Conservation (phyloP, 2,888 invertebrate genomes). For the Pollenia amentaria region DNA sequence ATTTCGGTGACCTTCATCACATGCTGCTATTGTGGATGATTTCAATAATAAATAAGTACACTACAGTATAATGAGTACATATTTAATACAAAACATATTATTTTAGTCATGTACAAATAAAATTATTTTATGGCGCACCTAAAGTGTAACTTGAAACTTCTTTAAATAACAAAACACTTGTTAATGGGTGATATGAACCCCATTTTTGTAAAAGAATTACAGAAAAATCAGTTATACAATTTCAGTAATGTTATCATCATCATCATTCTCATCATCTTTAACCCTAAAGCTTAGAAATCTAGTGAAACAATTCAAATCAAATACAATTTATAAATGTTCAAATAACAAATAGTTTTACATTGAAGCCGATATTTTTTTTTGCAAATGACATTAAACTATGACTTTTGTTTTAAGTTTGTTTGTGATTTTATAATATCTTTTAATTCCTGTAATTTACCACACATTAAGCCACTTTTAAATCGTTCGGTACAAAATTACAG, state of each 20-base stretch:
- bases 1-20: slow-evolving; percentile 43
- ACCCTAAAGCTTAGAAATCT: slow-evolving; percentile 41
- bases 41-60: slow-evolving; percentile 45
- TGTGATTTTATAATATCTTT: slow-evolving; percentile 9
- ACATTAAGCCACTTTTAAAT: slow-evolving; percentile 63
- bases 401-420: slow-evolving; percentile 34
- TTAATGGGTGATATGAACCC: slow-evolving; percentile 42
- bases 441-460: slow-evolving; percentile 66
- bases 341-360: slow-evolving; percentile 6
- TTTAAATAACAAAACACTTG: slow-evolving; percentile 63
- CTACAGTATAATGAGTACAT: slow-evolving; percentile 8
- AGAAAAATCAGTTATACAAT: slow-evolving; percentile 43
- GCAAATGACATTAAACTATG: slow-evolving; percentile 58
- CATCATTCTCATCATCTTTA: slow-evolving; percentile 39
- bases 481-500: background rate
- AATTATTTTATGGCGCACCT: slow-evolving; percentile 55
- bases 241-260: slow-evolving; percentile 23
- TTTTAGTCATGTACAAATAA: slow-evolving; percentile 9
- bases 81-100: slow-evolving; percentile 20
- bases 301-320: background rate
- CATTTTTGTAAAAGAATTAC: slow-evolving; percentile 30
- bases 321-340: slow-evolving; percentile 7
- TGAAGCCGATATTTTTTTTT: slow-evolving; percentile 1
- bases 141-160: slow-evolving; percentile 60
- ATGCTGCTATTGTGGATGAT: background rate